Evolutionary conservation across 2,113 vertebrate species (phyloP), one percentile per base, ranked within the genome.

Genomic region (Labeo catla): DNA sequence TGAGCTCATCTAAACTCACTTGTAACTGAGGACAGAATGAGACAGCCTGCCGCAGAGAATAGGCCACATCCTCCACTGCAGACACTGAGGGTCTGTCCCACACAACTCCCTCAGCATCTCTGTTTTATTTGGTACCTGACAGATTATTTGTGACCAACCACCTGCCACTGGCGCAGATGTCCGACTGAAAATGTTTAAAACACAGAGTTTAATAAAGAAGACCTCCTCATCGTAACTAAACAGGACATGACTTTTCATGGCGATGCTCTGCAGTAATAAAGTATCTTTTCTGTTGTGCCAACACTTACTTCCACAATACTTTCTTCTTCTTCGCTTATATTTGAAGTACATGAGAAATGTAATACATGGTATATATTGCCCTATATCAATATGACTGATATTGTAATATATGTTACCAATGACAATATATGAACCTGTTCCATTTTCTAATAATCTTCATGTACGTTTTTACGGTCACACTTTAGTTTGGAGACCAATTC

Each of bases 91-190:
- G 57, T 57, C 28, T 57, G 50, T 57, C 50, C 23, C 76, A 52
- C 39, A 45, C 52, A 57, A 57, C 28, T 57, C 49, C 57, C 59
- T 65, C 59, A 81, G 59, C 39, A 65, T 81, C 57, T 28, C 76
- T 39, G 23, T 0, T 0, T 78, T 78, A 78, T 52, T 76, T 78
- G 76, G 28, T 57, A 54, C 28, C 6, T 78, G 76, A 78, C 76
- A 57, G 76, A 78, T 78, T 78, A 50, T 78, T 39, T 78, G 23
- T 78, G 76, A 57, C 76, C 49, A 57, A 54, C 50, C 76, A 78
- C 50, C 76, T 78, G 47, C 28, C 76, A 78, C 15, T 13, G 76
- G 15, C 1, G 2, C 76, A 57, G 16, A 6, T 57, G 28, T 28
- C 74, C 23, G 6, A 77, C 7, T 36, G 47, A 54, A 77, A 77